Base-by-base conservation (phyloP, 1,140 invertebrate species). In the Calliopsis andreniformis region DNA sequence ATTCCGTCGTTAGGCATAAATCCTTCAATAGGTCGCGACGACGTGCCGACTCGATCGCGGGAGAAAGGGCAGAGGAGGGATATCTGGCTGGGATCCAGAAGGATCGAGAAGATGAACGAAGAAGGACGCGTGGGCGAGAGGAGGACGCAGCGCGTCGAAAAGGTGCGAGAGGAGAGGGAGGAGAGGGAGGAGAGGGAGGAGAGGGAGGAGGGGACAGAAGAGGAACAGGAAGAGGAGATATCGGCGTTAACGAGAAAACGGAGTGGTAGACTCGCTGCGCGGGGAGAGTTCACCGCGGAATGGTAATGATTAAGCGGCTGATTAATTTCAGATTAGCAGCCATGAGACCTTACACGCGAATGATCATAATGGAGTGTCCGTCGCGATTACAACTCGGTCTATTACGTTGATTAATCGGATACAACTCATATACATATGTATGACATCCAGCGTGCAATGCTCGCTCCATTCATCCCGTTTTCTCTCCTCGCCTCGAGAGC, bases 381-480 rank as follows among this genome's bases (percentile, higher is more conserved):
- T 59, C 66, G 72, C 78, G 84, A 87, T 88, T 88, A 88, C 86
- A 82, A 68, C 81, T 77, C 63, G 81, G 79, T 86, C 83, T 87
- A 87, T 88, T 87, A 87, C 79, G 80, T 78, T 87, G 86, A 88
- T 87, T 88, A 87, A 88, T 88, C 85, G 85, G 76, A 86, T 87
- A 87, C 87, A 86, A 87, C 72, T 80, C 77, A 71, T 78, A 86
- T 87, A 88, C 86, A 88, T 88, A 85, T 87, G 86, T 87, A 88
- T 86, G 87, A 88, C 85, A 88, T 81, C 30, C 68, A 59, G 42
- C 55, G 43, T 30, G 76, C 76, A 59, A 39, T 32, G 28, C n/a
- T 23, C 51, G 45, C 68, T 63, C 67, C 70, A 61, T 79, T 73
- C 70, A 51, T 81, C 78, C 80, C 56, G 51, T 76, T 56, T 51